phyloP scores from a whole-genome alignment of 2,113 vertebrate species.

The Xiphophorus couchianus region DNA sequence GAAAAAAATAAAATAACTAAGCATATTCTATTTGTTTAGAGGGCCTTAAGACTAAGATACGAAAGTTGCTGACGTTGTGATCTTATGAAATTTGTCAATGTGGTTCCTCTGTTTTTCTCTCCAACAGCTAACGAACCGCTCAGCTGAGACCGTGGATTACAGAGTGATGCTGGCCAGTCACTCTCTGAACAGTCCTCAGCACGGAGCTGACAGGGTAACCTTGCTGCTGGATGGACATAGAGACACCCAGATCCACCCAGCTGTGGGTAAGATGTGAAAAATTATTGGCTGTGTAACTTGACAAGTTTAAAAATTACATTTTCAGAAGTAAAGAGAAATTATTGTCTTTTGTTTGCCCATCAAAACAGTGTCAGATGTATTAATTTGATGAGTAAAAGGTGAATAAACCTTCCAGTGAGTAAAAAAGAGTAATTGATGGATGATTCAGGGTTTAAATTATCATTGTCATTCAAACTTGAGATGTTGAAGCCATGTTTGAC shows the following conservation, averaged over 20 bases:
- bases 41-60: not conserved
- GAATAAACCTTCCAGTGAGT: not conserved
- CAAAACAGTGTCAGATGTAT: not conserved
- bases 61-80: not conserved
- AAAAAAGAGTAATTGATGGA: not conserved
- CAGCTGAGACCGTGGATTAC: conserved; percentile 77
- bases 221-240: conserved; percentile 58
- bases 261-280: conserved; percentile 80
- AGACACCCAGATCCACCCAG: conserved; percentile 32
- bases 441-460: too few relatives aligned
- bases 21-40: not conserved
- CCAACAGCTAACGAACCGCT: conserved; percentile 86
- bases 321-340: not conserved
- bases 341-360: not conserved
- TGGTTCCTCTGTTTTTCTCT: not conserved
- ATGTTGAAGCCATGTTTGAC: not conserved
- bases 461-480: not conserved
- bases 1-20: not conserved
- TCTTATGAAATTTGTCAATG: not conserved
- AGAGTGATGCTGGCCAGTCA: conserved; percentile 81
- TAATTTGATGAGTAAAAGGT: too few relatives aligned
- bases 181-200: conserved; percentile 40
- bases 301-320: not conserved
- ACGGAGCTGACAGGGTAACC: conserved; percentile 67
- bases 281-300: not conserved